phyloP scores from a whole-genome alignment of 2,888 invertebrate genomes.

The Tetragonula carbonaria region DNA sequence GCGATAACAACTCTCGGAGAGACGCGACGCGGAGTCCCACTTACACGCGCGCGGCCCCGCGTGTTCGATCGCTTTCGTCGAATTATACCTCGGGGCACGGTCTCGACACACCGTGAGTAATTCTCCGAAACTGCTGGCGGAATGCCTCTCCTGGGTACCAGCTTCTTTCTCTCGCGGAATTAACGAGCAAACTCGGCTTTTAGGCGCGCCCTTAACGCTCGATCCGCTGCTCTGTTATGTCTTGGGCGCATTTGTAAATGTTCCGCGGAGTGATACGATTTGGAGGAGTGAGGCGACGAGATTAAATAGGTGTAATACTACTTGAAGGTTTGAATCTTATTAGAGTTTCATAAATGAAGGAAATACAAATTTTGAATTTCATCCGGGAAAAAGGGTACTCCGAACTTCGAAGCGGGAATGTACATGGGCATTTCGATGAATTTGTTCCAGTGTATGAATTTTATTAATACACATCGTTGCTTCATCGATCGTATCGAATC shows the following conservation, averaged over 20 bases:
- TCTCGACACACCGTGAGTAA: slow-evolving; percentile 44
- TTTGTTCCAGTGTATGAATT: too few species aligned
- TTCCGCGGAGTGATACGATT: not conserved
- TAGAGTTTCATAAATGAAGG: too few species aligned
- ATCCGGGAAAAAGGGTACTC: too few species aligned
- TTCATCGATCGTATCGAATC: too few species aligned
- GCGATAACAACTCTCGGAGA: slow-evolving; percentile 65
- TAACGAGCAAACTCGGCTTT: slow-evolving; percentile 13
- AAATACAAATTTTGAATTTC: too few species aligned
- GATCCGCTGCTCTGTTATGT: not conserved
- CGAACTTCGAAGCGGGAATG: too few species aligned
- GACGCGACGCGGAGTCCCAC: slow-evolving; percentile 58
- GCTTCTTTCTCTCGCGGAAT: slow-evolving; percentile 16
- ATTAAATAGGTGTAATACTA: too few species aligned
- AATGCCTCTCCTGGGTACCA: not conserved
- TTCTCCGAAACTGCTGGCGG: slow-evolving; percentile 48
- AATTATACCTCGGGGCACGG: slow-evolving; percentile 37
- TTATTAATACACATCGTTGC: too few species aligned
- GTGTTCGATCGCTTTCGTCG: slow-evolving; percentile 39
- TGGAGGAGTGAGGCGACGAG: not conserved
- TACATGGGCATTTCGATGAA: too few species aligned
- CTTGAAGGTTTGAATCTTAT: too few species aligned
- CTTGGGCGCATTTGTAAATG: not conserved
- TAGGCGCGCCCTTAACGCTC: not conserved
- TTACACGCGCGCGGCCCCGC: slow-evolving; percentile 50